Conservation (phyloP, 2,888 invertebrate species). For the Pollenia angustigena region DNA sequence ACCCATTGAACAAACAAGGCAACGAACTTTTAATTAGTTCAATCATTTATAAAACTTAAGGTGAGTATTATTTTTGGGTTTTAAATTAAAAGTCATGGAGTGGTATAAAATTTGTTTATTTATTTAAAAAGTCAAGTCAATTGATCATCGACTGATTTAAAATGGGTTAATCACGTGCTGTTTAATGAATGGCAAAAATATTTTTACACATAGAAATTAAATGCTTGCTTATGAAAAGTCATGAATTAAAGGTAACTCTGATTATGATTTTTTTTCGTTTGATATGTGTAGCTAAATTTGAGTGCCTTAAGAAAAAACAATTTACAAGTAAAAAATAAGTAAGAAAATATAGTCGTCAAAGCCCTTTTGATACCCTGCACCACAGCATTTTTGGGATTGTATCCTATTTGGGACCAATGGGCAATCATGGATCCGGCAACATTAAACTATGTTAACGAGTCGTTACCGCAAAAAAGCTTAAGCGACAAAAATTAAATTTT, state of each 20-base stretch:
- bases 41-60: not conserved
- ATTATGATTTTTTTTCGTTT: conserved; percentile 21
- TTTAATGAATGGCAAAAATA: not conserved
- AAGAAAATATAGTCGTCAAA: not conserved
- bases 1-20: not conserved
- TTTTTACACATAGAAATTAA: not conserved
- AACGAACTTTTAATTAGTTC: not conserved
- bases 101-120: not conserved
- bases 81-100: not conserved
- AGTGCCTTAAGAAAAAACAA: conserved; percentile 7
- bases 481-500: no score
- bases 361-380: no score
- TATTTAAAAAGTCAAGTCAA: not conserved
- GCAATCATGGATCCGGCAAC: no score
- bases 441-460: no score
- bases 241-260: no score
- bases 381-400: no score
- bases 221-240: conserved; percentile 59
- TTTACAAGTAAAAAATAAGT: conserved; percentile 18
- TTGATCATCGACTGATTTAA: not conserved
- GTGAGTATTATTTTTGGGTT: not conserved
- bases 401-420: no score
- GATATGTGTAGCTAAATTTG: conserved; percentile 4
- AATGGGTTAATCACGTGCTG: conserved; percentile 59
- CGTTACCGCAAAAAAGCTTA: no score